Conservation (phyloP, 2,113 vertebrate genomes). For the Plotosus lineatus region DNA sequence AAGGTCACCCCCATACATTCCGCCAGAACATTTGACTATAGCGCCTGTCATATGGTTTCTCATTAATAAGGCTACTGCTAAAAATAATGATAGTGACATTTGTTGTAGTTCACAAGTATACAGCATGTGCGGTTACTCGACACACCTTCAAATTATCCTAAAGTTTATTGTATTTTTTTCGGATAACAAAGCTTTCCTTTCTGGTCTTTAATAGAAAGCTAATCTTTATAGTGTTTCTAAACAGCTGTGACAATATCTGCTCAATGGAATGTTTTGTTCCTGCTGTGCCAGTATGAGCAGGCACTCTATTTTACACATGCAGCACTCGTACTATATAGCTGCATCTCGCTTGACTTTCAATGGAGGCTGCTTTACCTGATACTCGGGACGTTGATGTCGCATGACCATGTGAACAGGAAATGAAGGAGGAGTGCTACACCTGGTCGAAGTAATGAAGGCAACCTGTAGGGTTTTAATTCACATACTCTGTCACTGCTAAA, state of each 20-base stretch:
- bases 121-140: background rate
- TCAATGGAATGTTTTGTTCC: background rate
- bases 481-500: background rate
- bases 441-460: slow-evolving; percentile 32
- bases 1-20: background rate
- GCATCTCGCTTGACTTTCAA: background rate
- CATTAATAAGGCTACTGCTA: slow-evolving; percentile 35
- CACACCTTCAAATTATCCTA: background rate
- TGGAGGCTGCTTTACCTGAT: background rate
- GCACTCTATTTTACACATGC: slow-evolving; percentile 3
- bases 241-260: too few relatives aligned
- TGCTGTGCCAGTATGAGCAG: background rate
- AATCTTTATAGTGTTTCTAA: background rate
- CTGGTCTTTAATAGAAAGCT: background rate
- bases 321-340: background rate
- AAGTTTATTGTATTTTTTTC: background rate
- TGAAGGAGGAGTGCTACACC: slow-evolving; percentile 23
- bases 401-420: slow-evolving; percentile 36
- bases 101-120: slow-evolving; percentile 31
- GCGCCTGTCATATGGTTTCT: slow-evolving; percentile 41
- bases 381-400: slow-evolving; percentile 5
- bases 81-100: slow-evolving; percentile 33
- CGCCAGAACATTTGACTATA: slow-evolving; percentile 19
- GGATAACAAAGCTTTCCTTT: background rate
- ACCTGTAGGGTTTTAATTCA: slow-evolving; percentile 31